Evolutionary conservation across 2,888 invertebrate genomes (phyloP).

Genomic region (Nineta flava): DNA sequence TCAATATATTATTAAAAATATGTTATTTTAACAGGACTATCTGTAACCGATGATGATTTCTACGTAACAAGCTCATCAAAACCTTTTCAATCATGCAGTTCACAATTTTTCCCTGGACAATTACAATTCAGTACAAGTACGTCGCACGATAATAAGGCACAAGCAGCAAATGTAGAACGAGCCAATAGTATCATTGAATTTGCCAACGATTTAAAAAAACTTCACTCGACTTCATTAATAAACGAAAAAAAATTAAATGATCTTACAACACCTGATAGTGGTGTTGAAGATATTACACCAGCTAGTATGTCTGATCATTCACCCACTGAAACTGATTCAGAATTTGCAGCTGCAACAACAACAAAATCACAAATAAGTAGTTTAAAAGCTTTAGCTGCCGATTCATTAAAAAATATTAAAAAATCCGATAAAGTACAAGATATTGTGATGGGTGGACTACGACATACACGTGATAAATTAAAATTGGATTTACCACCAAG

Average conservation of each 20-base stretch:
- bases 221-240: slow-evolving; percentile 20
- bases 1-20: too few relatives aligned
- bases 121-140: slow-evolving; percentile 17
- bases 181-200: slow-evolving; percentile 8
- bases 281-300: slow-evolving; percentile 43
- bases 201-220: slow-evolving; percentile 6
- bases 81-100: slow-evolving; percentile 44
- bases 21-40: slow-evolving; percentile 27
- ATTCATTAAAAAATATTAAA: slow-evolving; percentile 11
- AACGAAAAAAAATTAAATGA: slow-evolving; percentile 23
- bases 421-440: slow-evolving; percentile 12
- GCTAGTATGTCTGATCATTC: slow-evolving; percentile 19
- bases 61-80: slow-evolving; percentile 56
- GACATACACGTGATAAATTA: slow-evolving; percentile 54
- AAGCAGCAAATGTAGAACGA: slow-evolving; percentile 4
- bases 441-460: slow-evolving; percentile 42
- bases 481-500: slow-evolving; percentile 52
- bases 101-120: slow-evolving; percentile 56
- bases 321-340: slow-evolving; percentile 7
- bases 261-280: slow-evolving; percentile 41
- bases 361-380: slow-evolving; percentile 15
- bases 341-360: slow-evolving; percentile 3
- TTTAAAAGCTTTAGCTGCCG: slow-evolving; percentile 22
- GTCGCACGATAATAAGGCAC: not conserved
- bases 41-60: slow-evolving; percentile 43